Evolutionary conservation across 2,113 vertebrate genomes (phyloP).

Genomic region (Spea bombifrons): DNA sequence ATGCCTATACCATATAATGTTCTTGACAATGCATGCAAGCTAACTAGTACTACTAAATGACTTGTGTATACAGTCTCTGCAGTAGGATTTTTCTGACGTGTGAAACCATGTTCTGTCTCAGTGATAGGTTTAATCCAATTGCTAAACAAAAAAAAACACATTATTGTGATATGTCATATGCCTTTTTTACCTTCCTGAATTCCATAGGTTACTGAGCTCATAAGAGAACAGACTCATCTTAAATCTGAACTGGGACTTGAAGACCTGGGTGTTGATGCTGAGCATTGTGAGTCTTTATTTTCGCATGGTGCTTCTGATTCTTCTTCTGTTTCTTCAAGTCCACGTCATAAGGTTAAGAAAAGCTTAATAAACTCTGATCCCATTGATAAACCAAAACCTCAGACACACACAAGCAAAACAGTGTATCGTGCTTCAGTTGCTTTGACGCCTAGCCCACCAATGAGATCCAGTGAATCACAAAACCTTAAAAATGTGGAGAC

Average conservation of each 20-base stretch:
- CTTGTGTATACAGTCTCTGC: slow-evolving; percentile 39
- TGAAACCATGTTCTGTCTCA: too few relatives aligned
- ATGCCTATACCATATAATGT: too few relatives aligned
- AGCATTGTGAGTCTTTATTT: slow-evolving; percentile 67
- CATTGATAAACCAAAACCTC: slow-evolving; percentile 53
- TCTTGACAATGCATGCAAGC: too few relatives aligned
- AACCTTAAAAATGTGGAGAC: slow-evolving; percentile 51
- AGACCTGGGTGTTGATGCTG: slow-evolving; percentile 66
- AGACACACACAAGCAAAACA: slow-evolving; percentile 57
- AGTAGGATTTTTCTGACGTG: too few relatives aligned
- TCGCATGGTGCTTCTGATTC: slow-evolving; percentile 69
- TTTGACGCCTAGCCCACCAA: slow-evolving; percentile 76
- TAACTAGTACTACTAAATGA: too few relatives aligned
- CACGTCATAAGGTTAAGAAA: slow-evolving; percentile 59
- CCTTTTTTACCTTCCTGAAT: not conserved
- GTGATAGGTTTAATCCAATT: too few relatives aligned
- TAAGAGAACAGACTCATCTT: slow-evolving; percentile 85
- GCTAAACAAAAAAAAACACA: too few relatives aligned
- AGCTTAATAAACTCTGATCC: slow-evolving; percentile 52
- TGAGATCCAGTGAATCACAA: slow-evolving; percentile 63
- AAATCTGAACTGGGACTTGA: slow-evolving; percentile 80
- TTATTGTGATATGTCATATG: too few relatives aligned
- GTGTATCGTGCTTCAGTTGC: slow-evolving; percentile 81
- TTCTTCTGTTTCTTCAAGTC: slow-evolving; percentile 78
- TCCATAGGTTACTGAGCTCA: slow-evolving; percentile 82